Evolutionary conservation across 2,113 vertebrate genomes (phyloP).

Genomic region (Forbesichthys papilliferus): DNA sequence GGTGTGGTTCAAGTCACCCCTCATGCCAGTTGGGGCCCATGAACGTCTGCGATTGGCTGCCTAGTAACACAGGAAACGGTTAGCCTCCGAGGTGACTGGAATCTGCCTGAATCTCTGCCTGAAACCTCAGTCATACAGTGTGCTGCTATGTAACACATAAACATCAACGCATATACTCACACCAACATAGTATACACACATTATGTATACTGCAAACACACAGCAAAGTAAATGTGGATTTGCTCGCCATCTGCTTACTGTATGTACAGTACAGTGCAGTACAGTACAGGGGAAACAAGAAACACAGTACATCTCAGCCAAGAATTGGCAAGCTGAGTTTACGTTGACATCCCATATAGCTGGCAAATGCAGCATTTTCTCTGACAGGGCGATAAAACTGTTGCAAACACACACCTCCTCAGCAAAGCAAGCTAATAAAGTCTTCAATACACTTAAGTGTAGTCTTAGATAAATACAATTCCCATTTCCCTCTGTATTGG

Average conservation of each 20-base stretch:
- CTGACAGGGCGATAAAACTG: constrained; percentile 59
- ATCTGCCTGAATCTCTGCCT: constrained; percentile 32
- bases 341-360: constrained; percentile 51
- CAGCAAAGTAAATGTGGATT: constrained; percentile 25
- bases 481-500: constrained; percentile 55
- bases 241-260: constrained; percentile 44
- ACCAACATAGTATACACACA: background rate
- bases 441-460: constrained; percentile 75
- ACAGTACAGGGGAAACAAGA: constrained; percentile 9
- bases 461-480: constrained; percentile 69
- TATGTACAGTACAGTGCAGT: background rate
- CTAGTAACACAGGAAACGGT: constrained; percentile 40
- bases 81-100: constrained; percentile 38
- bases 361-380: constrained; percentile 52
- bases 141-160: constrained; percentile 23
- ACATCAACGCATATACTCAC: constrained; percentile 34
- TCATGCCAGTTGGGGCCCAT: constrained; percentile 54
- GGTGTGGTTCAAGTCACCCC: constrained; percentile 31
- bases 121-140: constrained; percentile 30
- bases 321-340: constrained; percentile 39
- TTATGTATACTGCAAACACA: background rate
- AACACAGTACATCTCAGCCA: constrained; percentile 32
- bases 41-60: constrained; percentile 54
- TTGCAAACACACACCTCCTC: constrained; percentile 70
- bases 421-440: constrained; percentile 72